Evolutionary conservation across 2,113 vertebrate species (phyloP).

Genomic region (Atlantisia rogersi): DNA sequence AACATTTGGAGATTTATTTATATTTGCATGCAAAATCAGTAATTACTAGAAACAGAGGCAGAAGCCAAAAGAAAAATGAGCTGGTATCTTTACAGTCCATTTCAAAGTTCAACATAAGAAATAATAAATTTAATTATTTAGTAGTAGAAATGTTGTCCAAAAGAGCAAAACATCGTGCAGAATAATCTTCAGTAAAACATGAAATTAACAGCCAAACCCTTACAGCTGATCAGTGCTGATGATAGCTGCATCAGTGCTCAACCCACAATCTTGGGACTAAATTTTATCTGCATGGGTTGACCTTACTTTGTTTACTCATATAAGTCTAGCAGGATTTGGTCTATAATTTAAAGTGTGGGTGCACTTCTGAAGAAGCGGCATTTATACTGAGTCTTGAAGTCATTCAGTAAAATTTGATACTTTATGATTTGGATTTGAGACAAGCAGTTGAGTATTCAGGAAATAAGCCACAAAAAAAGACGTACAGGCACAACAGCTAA

Average conservation of each 20-base stretch:
- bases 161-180: neutral
- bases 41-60: neutral
- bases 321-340: neutral
- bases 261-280: neutral
- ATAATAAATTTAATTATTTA: neutral
- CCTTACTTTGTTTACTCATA: neutral
- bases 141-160: neutral
- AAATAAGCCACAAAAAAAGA: constrained; percentile 23
- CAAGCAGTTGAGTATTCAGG: neutral
- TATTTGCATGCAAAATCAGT: neutral
- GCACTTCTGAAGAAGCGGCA: neutral
- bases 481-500: neutral
- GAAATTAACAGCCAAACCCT: neutral
- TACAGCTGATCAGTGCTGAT: neutral
- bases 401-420: neutral
- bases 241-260: neutral
- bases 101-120: neutral
- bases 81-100: neutral
- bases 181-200: neutral
- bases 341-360: neutral
- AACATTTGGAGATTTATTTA: neutral
- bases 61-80: neutral
- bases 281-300: neutral
- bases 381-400: neutral
- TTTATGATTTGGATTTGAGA: neutral